Evolutionary conservation across 2,797 vertebrate species (phyloP).

Genomic region (Mus minutoides): DNA sequence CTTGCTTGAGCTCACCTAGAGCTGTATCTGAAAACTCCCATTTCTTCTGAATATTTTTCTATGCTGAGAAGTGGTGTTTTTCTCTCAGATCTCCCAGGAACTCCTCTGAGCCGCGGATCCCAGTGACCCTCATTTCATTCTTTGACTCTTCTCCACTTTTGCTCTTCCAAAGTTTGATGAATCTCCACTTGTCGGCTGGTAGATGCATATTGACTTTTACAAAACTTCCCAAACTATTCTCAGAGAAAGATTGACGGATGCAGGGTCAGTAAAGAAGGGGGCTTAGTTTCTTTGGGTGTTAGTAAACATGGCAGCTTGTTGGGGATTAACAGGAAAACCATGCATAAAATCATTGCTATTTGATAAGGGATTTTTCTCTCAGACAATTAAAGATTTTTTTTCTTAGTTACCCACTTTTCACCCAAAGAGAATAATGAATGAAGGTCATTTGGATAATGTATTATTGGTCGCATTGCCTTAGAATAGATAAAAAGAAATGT

Average conservation of each 20-base stretch:
- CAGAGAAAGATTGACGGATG: slow-evolving; percentile 75
- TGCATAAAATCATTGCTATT: slow-evolving; percentile 79
- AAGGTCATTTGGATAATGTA: slow-evolving; percentile 73
- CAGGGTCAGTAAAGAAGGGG: neutral
- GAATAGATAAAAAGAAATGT: neutral
- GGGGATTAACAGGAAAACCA: slow-evolving; percentile 83
- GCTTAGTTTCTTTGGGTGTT: slow-evolving; percentile 75
- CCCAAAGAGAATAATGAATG: slow-evolving; percentile 32
- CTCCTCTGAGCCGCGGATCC: neutral
- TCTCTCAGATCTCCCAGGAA: neutral
- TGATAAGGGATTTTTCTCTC: slow-evolving; percentile 80
- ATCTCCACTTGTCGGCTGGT: slow-evolving; percentile 68
- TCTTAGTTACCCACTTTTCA: neutral
- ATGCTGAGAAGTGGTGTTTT: neutral
- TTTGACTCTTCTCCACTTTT: neutral
- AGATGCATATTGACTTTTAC: slow-evolving; percentile 77
- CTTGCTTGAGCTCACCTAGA: neutral
- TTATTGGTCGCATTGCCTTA: slow-evolving; percentile 55
- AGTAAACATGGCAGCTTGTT: slow-evolving; percentile 81
- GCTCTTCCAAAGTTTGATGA: slow-evolving; percentile 33
- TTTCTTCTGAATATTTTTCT: neutral
- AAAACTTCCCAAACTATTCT: slow-evolving; percentile 75
- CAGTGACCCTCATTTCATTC: neutral
- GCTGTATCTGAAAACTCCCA: neutral
- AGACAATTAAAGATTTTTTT: slow-evolving; percentile 77